phyloP scores from a whole-genome alignment of 1,140 invertebrate genomes.

The Cydia strobilella region DNA sequence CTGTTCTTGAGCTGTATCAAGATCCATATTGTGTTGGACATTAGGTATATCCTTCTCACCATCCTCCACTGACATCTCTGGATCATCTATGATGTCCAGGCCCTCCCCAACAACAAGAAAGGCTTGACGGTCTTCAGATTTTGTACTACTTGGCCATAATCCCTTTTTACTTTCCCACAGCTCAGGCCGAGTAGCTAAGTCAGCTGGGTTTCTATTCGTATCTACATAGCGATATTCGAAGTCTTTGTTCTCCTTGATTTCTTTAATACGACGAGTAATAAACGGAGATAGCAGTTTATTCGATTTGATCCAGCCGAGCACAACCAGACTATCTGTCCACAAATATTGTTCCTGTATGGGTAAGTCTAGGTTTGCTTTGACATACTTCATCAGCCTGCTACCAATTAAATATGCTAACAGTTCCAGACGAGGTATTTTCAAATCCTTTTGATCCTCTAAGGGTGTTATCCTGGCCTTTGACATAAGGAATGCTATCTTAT shows the following conservation, averaged over 20 bases:
- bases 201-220: slow-evolving; percentile 11
- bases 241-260: too few relatives aligned
- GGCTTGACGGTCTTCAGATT: too few relatives aligned
- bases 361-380: background rate
- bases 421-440: slow-evolving; percentile 23
- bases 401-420: slow-evolving; percentile 4
- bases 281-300: too few relatives aligned
- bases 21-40: too few relatives aligned
- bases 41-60: background rate
- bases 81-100: background rate
- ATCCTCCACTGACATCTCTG: background rate
- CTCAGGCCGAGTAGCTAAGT: slow-evolving; percentile 8
- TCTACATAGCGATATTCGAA: background rate
- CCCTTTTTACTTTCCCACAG: background rate
- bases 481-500: slow-evolving; percentile 5
- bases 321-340: slow-evolving; percentile 24
- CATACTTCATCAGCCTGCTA: slow-evolving; percentile 15
- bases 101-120: too few relatives aligned
- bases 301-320: background rate
- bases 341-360: background rate
- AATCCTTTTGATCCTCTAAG: background rate
- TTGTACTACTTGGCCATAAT: background rate
- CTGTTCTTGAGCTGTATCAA: background rate
- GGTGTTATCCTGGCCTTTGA: background rate
- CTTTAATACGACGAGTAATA: too few relatives aligned